These are phyloP conservation scores for Anastrepha ludens DNA, from an alignment of 1,140 invertebrate species.

Conservation along the genomic window DNA sequence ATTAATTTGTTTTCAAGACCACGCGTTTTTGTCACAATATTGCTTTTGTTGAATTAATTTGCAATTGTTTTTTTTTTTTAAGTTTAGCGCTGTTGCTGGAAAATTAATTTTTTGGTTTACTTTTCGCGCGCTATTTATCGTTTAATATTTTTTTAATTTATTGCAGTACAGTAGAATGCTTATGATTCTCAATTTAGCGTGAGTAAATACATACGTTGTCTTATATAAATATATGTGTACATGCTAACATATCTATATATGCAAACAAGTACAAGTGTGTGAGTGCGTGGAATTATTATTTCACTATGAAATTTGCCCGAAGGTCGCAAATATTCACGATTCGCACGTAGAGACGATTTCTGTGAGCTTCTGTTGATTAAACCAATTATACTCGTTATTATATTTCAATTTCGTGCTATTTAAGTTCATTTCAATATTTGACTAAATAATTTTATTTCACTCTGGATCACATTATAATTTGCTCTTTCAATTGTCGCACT, in stretches of 20 bases:
- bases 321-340: background rate
- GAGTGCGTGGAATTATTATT: constrained; percentile 2
- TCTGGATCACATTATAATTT: background rate
- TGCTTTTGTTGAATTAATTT: background rate
- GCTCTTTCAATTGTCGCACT: constrained; percentile 1
- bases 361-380: constrained; percentile 13
- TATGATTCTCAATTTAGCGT: too few relatives aligned
- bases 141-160: constrained; percentile 36
- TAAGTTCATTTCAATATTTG: constrained; percentile 2
- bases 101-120: constrained; percentile 27
- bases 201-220: too few relatives aligned
- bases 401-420: constrained; percentile 38
- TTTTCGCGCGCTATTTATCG: constrained; percentile 7
- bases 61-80: constrained; percentile 9
- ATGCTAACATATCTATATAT: background rate
- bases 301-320: background rate
- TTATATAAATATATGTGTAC: background rate
- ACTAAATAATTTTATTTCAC: constrained; percentile 22
- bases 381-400: constrained; percentile 33
- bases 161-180: background rate
- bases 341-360: background rate
- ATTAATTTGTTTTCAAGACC: constrained; percentile 18
- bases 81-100: background rate
- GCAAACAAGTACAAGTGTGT: background rate
- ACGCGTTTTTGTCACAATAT: constrained; percentile 8